Conservation (phyloP, 2,797 vertebrate genomes). For the Vultur gryphus region DNA sequence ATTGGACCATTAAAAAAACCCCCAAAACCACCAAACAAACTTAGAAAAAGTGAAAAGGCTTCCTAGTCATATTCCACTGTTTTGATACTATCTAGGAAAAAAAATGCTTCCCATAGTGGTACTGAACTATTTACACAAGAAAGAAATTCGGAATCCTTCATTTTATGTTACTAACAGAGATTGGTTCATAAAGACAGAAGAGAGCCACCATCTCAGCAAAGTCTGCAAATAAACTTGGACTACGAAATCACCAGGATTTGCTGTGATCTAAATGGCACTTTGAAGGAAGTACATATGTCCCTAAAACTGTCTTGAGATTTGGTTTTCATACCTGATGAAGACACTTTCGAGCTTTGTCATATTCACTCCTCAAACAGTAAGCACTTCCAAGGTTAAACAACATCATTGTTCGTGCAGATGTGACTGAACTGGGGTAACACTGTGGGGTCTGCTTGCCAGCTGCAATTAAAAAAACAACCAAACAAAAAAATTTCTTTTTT, state of each 20-base stretch:
- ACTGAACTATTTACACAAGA: background rate
- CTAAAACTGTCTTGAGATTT: background rate
- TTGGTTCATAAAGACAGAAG: background rate
- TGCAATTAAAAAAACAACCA: slow-evolving; percentile 43
- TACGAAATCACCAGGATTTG: background rate
- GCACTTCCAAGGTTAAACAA: slow-evolving; percentile 97
- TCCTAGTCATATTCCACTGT: background rate
- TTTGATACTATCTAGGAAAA: background rate
- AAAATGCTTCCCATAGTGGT: background rate
- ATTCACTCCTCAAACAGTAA: slow-evolving; percentile 96
- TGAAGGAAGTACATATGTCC: background rate
- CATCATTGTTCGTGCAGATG: slow-evolving; percentile 92
- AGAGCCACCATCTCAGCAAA: background rate
- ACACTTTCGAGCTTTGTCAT: slow-evolving; percentile 97
- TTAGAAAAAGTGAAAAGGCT: background rate
- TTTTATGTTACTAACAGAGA: background rate
- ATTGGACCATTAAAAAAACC: too few species aligned
- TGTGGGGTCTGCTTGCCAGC: slow-evolving; percentile 92
- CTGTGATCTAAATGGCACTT: background rate
- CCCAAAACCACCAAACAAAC: background rate
- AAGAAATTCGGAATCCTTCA: background rate
- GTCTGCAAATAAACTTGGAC: background rate
- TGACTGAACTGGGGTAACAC: slow-evolving; percentile 94
- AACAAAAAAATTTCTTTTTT: background rate
- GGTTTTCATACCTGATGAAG: slow-evolving; percentile 87